phyloP scores from a whole-genome alignment of 2,797 vertebrate genomes.

The Gambusia yucatana region DNA sequence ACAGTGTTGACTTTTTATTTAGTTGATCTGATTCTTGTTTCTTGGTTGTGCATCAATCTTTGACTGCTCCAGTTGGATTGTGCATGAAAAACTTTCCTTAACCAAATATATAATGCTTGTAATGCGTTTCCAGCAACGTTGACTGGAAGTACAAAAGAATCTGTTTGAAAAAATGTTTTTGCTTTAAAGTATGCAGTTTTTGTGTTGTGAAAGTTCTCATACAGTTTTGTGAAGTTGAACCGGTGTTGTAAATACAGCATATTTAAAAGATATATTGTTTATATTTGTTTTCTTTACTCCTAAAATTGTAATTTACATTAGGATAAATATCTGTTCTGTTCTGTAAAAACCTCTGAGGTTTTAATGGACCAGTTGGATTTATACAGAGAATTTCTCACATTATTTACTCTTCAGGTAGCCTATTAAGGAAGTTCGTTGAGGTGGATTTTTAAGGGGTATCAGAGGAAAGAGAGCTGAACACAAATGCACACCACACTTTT shows the following conservation, averaged over 20 bases:
- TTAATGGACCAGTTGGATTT: background rate
- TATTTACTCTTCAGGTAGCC: background rate
- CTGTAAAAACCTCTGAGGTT: background rate
- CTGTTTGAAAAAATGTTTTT: slow-evolving; percentile 8
- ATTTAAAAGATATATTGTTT: slow-evolving; percentile 45
- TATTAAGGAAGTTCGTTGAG: background rate
- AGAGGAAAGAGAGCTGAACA: background rate
- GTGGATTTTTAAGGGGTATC: background rate
- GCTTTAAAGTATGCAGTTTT: slow-evolving; percentile 15
- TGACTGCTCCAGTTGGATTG: slow-evolving; percentile 39
- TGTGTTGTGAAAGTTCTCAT: slow-evolving; percentile 54
- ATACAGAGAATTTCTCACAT: background rate
- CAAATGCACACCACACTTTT: background rate
- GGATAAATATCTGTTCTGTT: background rate
- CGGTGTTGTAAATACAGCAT: slow-evolving; percentile 60
- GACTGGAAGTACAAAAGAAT: slow-evolving; percentile 78
- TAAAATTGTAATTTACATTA: background rate
- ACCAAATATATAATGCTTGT: slow-evolving; percentile 26
- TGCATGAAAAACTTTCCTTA: slow-evolving; percentile 65
- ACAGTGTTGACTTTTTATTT: background rate
- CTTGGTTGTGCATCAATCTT: slow-evolving; percentile 1
- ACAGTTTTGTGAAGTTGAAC: slow-evolving; percentile 52
- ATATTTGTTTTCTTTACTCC: slow-evolving; percentile 46
- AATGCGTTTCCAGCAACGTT: slow-evolving; percentile 32
- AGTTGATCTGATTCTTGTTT: background rate